Percentiles rank a stretch among this genome's conserved stretches.
Conservation (phyloP, 2,797 vertebrate species). For the Sitta carolinensis region DNA sequence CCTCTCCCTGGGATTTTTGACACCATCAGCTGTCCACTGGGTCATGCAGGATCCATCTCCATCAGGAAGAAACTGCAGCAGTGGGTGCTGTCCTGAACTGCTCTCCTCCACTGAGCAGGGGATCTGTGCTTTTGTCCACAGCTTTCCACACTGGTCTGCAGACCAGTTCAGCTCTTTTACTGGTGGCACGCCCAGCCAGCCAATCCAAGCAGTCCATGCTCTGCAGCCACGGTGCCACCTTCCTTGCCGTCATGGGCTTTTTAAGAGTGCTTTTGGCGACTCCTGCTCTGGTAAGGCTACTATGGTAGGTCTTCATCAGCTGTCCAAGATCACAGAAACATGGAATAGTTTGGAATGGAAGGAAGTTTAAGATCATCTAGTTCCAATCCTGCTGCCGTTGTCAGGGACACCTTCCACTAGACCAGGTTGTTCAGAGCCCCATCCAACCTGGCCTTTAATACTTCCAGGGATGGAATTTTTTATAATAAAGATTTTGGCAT, state of each 20-base stretch:
- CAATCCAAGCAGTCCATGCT: background rate
- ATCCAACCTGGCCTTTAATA: background rate
- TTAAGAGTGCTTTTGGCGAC: background rate
- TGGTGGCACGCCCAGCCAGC: background rate
- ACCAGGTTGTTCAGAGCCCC: background rate
- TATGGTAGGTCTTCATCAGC: background rate
- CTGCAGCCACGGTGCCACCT: rapidly evolving
- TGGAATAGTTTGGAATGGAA: background rate
- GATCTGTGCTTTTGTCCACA: background rate
- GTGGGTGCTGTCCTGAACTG: background rate
- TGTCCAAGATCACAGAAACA: background rate
- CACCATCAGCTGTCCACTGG: background rate
- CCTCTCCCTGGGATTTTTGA: background rate
- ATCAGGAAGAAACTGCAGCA: background rate
- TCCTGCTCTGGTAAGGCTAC: background rate
- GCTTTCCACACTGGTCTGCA: background rate
- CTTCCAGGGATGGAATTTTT: background rate
- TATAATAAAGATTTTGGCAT: background rate
- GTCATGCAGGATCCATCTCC: background rate
- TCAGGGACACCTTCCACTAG: background rate
- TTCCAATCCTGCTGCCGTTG: background rate
- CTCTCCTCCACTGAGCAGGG: background rate
- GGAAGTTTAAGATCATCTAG: background rate
- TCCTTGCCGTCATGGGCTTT: background rate
- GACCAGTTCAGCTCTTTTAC: background rate